Conservation (phyloP, 2,113 vertebrate genomes). For the Leucopternis melanops region DNA sequence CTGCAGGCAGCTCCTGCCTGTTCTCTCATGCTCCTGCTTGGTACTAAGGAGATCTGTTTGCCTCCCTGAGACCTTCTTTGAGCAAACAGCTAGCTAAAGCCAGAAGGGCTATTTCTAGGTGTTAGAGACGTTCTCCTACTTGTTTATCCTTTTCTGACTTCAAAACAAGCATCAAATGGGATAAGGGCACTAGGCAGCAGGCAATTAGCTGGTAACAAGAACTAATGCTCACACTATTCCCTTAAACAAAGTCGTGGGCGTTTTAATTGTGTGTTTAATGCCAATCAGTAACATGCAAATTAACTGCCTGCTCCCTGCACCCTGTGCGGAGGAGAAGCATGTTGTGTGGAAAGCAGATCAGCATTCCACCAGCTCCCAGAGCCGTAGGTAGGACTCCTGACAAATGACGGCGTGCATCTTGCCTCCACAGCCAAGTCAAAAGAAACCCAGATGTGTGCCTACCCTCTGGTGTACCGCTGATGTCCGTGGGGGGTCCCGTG, state of each 20-base stretch:
- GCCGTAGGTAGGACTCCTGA: neutral
- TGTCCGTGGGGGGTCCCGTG: constrained; percentile 89
- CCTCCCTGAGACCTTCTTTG: neutral
- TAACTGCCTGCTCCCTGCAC: constrained; percentile 6
- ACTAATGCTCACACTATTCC: constrained; percentile 32
- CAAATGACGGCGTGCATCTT: rapidly evolving
- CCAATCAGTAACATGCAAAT: constrained; percentile 50
- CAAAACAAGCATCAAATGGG: constrained; percentile 24
- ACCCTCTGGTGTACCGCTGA: constrained; percentile 92
- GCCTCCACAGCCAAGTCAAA: neutral
- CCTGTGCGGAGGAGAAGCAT: neutral
- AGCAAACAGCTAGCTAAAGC: neutral
- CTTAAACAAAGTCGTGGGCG: constrained; percentile 30
- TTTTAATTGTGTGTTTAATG: constrained; percentile 57
- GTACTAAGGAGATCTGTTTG: neutral
- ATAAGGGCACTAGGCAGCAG: constrained; percentile 38
- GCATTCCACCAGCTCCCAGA: neutral
- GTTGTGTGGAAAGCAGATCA: neutral
- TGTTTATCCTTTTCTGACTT: neutral
- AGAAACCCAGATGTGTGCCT: neutral
- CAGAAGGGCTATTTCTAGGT: neutral
- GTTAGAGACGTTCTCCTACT: neutral
- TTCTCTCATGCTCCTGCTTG: neutral
- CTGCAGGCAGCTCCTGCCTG: neutral
- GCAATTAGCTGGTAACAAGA: constrained; percentile 55